Evolutionary conservation across 2,797 vertebrate genomes (phyloP).

Genomic region (Onychomys leucogaster): DNA sequence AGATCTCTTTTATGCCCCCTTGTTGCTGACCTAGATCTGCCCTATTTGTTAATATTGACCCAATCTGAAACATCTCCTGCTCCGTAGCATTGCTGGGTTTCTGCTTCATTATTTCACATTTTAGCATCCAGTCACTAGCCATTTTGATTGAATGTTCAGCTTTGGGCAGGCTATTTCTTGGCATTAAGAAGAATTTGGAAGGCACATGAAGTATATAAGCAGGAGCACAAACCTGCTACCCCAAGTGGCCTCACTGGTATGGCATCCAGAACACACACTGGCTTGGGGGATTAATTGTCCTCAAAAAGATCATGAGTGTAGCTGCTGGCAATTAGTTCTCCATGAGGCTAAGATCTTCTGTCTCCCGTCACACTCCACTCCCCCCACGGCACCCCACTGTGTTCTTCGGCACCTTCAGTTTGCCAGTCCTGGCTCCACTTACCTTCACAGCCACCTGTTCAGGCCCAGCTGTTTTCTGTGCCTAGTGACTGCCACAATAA

Average conservation of each 20-base stretch:
- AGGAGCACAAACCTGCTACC: background rate
- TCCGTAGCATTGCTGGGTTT: background rate
- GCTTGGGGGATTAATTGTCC: background rate
- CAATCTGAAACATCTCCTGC: background rate
- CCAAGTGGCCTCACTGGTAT: background rate
- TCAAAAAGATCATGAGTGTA: background rate
- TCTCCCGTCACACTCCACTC: background rate
- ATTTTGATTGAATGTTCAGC: background rate
- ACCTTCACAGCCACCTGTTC: constrained; percentile 64
- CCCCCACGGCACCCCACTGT: too few relatives aligned
- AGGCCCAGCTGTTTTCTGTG: constrained; percentile 62
- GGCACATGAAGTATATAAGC: background rate
- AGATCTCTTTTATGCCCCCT: background rate
- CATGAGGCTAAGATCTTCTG: rapidly evolving
- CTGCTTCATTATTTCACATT: background rate
- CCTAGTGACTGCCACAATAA: background rate
- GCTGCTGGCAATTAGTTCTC: background rate
- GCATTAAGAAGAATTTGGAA: background rate
- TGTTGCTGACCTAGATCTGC: background rate
- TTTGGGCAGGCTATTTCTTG: constrained; percentile 34
- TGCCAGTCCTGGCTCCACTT: background rate
- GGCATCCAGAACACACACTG: background rate
- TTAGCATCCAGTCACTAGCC: constrained; percentile 43
- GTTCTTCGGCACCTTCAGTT: background rate
- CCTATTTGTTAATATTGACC: background rate